Evolutionary conservation across 2,797 vertebrate species (phyloP).

Genomic region (Gymnodraco acuticeps): DNA sequence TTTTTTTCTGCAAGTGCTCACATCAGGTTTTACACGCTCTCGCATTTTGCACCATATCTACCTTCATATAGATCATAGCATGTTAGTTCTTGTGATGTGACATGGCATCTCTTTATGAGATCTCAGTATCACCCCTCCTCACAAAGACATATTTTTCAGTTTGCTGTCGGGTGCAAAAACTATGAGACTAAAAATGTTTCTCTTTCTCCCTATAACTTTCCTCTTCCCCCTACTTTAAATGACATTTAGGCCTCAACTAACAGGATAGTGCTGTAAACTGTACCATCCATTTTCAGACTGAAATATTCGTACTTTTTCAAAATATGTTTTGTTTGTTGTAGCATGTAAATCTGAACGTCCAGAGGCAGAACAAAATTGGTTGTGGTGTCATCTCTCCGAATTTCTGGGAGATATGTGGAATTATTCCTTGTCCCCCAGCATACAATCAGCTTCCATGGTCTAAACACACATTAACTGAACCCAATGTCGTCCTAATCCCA

Average conservation of each 20-base stretch:
- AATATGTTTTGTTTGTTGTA: slow-evolving; percentile 31
- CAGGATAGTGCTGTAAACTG: neutral
- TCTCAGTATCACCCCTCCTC: neutral
- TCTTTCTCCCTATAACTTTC: slow-evolving; percentile 2
- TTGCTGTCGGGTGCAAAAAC: slow-evolving; percentile 20
- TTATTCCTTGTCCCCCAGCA: slow-evolving; percentile 48
- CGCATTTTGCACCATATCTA: too few species aligned
- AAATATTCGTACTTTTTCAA: slow-evolving; percentile 40
- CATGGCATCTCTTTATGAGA: slow-evolving; percentile 42
- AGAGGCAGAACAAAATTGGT: slow-evolving; percentile 56
- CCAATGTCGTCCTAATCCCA: neutral
- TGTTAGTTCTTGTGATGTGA: slow-evolving; percentile 40
- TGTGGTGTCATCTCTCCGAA: slow-evolving; percentile 50
- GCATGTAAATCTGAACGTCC: slow-evolving; percentile 52
- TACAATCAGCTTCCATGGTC: slow-evolving; percentile 36
- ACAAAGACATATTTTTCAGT: slow-evolving; percentile 8
- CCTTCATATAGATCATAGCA: too few species aligned
- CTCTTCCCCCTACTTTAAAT: neutral
- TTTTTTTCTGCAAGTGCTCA: too few species aligned
- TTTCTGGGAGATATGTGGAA: slow-evolving; percentile 49
- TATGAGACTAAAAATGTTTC: slow-evolving; percentile 24
- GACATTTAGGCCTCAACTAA: slow-evolving; percentile 17
- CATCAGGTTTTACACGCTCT: too few species aligned
- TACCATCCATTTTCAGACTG: slow-evolving; percentile 31
- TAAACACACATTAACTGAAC: slow-evolving; percentile 35